Percentiles rank a stretch among this genome's conserved stretches.
Conservation (phyloP, 2,113 vertebrate species). For the Myotis yumanensis region DNA sequence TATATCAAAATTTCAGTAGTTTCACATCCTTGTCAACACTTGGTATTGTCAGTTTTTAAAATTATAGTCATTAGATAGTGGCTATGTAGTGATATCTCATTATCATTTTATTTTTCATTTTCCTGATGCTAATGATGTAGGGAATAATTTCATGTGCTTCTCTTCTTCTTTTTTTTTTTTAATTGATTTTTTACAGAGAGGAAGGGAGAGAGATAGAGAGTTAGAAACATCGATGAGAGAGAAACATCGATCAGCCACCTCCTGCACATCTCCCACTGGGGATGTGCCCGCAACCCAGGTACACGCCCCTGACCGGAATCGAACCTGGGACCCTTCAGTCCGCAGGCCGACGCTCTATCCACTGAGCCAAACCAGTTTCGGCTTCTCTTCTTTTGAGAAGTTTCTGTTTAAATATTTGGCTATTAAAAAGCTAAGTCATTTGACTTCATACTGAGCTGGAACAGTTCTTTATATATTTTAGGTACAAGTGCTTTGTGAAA, state of each 20-base stretch:
- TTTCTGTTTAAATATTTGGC: slow-evolving; percentile 40
- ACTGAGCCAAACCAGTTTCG: no score
- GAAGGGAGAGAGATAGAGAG: no score
- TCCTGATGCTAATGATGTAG: background rate
- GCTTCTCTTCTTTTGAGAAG: slow-evolving; percentile 35
- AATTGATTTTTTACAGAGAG: no score
- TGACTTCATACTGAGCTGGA: background rate
- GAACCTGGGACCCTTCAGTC: no score
- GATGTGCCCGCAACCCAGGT: no score
- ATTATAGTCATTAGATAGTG: background rate
- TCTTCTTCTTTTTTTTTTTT: no score
- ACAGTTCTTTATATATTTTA: background rate
- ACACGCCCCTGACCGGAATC: no score
- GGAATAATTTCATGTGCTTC: background rate
- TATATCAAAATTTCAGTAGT: background rate
- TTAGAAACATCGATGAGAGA: no score
- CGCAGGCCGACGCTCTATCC: no score
- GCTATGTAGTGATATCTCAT: background rate
- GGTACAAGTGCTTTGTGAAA: background rate
- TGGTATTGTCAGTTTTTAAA: background rate
- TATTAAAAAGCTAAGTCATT: background rate
- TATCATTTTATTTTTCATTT: slow-evolving; percentile 28
- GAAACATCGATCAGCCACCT: no score
- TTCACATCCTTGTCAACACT: background rate
- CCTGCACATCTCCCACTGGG: no score